A percentile compares a stretch with the other conserved stretches of the same genome.
phyloP scores from a whole-genome alignment of 2,113 vertebrate genomes.

The Oostethus manadensis region DNA sequence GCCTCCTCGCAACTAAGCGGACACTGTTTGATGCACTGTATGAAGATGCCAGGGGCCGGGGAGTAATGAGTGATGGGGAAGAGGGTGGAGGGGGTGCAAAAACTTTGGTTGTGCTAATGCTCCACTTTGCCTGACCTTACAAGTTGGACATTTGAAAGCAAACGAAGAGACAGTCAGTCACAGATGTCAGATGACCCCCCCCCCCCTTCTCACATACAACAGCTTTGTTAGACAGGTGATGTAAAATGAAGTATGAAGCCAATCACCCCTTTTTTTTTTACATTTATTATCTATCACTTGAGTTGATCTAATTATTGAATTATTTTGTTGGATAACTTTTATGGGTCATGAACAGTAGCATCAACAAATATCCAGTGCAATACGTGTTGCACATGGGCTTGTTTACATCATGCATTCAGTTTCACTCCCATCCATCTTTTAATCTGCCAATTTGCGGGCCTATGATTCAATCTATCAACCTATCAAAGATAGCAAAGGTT shows the following conservation, averaged over 20 bases:
- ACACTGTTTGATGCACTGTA: background rate
- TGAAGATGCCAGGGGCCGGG: constrained; percentile 8
- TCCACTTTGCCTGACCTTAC: constrained; percentile 7
- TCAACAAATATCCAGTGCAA: no score
- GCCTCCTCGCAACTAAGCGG: background rate
- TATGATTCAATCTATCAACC: no score
- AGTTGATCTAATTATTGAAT: background rate
- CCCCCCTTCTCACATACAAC: background rate
- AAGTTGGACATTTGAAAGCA: constrained; percentile 1
- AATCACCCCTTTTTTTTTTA: no score
- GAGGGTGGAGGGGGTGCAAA: background rate
- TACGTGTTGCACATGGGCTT: no score
- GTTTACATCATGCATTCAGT: no score
- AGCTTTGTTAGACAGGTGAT: background rate
- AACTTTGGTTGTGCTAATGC: constrained; percentile 24
- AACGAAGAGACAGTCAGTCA: background rate
- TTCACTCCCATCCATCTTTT: no score
- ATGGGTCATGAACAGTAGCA: no score
- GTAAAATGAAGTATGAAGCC: no score
- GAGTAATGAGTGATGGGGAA: background rate
- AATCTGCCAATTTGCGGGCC: no score
- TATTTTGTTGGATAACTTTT: no score
- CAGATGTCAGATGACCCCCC: background rate
- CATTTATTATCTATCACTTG: background rate
- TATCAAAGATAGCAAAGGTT: no score